Base-by-base conservation (phyloP, 1,140 invertebrate genomes). In the Caenorhabditis inopinata region DNA sequence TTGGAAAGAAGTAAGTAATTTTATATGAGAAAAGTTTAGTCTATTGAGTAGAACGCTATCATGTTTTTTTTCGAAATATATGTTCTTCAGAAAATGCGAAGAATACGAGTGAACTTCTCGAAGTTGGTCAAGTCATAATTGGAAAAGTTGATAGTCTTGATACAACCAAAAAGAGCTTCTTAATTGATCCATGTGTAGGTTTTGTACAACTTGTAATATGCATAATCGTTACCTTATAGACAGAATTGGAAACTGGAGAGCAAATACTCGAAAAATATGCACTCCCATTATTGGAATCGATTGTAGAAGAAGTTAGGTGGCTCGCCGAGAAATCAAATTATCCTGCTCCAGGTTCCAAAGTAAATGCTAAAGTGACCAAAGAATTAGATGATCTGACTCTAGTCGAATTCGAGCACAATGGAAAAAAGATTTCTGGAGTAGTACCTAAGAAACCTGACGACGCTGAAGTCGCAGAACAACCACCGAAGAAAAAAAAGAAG, bases 231-330 rank as follows among this genome's bases (percentile, higher is more conserved):
- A 5, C 23, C 23, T 35, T 58, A 0, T 25, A 68, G 58, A 68
- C 58, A 2, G 58, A 68, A 6, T 21, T 68, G 32, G 58, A 68
- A 38, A 38, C 27, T 29, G 58, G 58, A 4, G 58, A 68, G 9
- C 29, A 9, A 3, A 68, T 68, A 32, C 58, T 68, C 6, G 12
- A 38, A 21, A 7, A 38, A n/a, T 68, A 68, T 12, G 58, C 58
- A 2, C 58, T 68, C 21, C 58, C 58, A 9, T 32, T 68, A 2
- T 38, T 68, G 16, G 58, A 68, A 68, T 68, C 58, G 23, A 68
- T 68, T 21, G 58, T 68, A 9, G 58, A 68, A 42, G 58, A 68
- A 42, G 58, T 68, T 16, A 68, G 38, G 21, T 68, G 58, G 58
- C 58, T 68, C n/a, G 58, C 58, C n/a, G 58, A 68, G 58, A 16